Percentiles rank a stretch among this genome's conserved stretches.
Conservation (phyloP, 2,888 invertebrate genomes). For the Rhingia campestris region DNA sequence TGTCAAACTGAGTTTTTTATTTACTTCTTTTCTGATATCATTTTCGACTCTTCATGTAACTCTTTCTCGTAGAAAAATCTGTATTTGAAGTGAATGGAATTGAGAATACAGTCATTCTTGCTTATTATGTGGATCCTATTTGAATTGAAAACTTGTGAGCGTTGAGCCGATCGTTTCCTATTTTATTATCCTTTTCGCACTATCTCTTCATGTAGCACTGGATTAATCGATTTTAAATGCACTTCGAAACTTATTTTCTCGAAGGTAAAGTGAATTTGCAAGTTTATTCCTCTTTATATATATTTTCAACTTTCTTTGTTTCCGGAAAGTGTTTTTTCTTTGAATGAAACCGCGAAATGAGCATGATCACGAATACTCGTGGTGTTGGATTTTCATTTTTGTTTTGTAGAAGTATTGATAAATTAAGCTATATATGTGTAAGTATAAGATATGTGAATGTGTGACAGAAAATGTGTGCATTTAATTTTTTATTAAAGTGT, state of each 20-base stretch:
- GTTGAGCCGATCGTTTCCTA: slow-evolving; percentile 43
- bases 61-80: slow-evolving; percentile 32
- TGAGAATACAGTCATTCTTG: slow-evolving; percentile 34
- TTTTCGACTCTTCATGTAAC: slow-evolving; percentile 12
- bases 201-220: slow-evolving; percentile 70
- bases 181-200: slow-evolving; percentile 56
- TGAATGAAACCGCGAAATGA: slow-evolving; percentile 26
- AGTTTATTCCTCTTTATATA: slow-evolving; percentile 42
- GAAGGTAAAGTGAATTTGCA: slow-evolving; percentile 42
- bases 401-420: slow-evolving; percentile 20
- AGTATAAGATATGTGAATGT: slow-evolving; percentile 25
- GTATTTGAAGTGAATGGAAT: slow-evolving; percentile 51
- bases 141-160: slow-evolving; percentile 54
- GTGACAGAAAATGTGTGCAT: neutral
- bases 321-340: slow-evolving; percentile 5
- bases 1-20: slow-evolving; percentile 36
- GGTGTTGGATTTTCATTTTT: slow-evolving; percentile 11
- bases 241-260: slow-evolving; percentile 59
- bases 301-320: neutral
- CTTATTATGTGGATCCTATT: slow-evolving; percentile 62
- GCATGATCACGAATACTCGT: slow-evolving; percentile 47
- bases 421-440: slow-evolving; percentile 15
- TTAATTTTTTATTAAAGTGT: neutral
- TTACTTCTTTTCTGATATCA: neutral
- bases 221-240: slow-evolving; percentile 45